Evolutionary conservation across 2,888 invertebrate species (phyloP), one percentile per base, ranked within the genome.

Genomic region (Pterobdella sp.): DNA sequence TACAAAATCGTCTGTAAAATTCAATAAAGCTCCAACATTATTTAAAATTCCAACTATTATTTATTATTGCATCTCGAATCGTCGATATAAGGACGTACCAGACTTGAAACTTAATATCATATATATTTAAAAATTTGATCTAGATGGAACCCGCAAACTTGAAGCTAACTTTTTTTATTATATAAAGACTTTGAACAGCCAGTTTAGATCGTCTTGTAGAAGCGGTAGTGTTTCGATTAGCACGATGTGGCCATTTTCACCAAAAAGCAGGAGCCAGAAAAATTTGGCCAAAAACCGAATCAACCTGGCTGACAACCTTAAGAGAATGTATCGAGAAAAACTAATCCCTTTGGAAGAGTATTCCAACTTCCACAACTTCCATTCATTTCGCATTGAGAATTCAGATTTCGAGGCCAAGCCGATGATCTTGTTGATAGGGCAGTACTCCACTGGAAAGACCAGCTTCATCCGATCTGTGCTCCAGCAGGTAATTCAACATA

Each of bases 381-480:
- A 70, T 32, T 70, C 70, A n/a, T 70, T 70, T 22, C 1, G 70
- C 18, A 70, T 70, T 56, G 70, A 70, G 31, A 49, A 70, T 26
- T 70, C 70, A 1, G 70, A 70, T 18, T 70, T 70, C 56, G 35
- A 56, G 14, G 49, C 70, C 32, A 70, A 70, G 35, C 70, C 70
- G 31, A 70, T 70, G 70, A 37, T 70, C 29, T 56, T 70, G 0
- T 32, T 70, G 32, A 52, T 70, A 14, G 70, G 70, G 1, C 70
- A 70, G 70, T 70, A 70, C 35, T 70, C 70, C 14, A 70, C 70
- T 1, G 70, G 70, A 18, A 70, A 70, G 34, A 70, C 70, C 32
- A 70, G 42, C 29, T 70, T 70, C 35, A 70, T 70, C 18, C 36
- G 42, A 32, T 37, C 52, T n/a, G 34, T 70, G 7, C 49, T 70